Evolutionary conservation across 2,888 invertebrate species (phyloP).

Genomic region (Aspidiotus destructor): DNA sequence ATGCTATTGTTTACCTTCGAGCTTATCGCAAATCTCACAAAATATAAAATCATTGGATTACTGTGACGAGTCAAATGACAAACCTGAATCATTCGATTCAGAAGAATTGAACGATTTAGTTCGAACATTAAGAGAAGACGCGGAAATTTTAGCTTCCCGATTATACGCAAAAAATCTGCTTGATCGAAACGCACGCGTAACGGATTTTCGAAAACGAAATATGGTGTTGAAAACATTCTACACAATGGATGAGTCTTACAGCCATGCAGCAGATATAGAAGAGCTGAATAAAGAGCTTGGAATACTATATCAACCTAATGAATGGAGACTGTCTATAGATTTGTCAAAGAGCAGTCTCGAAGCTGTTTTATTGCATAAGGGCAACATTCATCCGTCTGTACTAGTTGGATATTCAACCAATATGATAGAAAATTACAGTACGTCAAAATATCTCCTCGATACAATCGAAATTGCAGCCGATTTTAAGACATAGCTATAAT

Average conservation of each 20-base stretch:
- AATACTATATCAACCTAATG: neutral
- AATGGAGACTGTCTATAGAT: slow-evolving; percentile 6
- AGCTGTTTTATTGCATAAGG: neutral
- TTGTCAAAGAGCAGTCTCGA: neutral
- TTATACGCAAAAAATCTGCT: slow-evolving; percentile 27
- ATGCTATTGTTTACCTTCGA: neutral
- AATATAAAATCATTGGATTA: neutral
- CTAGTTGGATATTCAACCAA: neutral
- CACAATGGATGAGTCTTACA: slow-evolving; percentile 19
- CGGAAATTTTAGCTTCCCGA: slow-evolving; percentile 18
- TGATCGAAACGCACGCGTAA: neutral
- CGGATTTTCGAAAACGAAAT: slow-evolving; percentile 30
- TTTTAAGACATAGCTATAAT: slow-evolving; percentile 37
- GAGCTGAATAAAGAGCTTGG: neutral
- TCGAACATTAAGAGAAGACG: slow-evolving; percentile 10
- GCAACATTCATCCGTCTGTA: neutral
- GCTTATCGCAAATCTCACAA: neutral
- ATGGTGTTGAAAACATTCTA: slow-evolving; percentile 34
- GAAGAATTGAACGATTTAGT: slow-evolving; percentile 26
- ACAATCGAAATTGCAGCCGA: slow-evolving; percentile 36
- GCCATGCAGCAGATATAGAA: neutral
- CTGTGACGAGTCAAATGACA: neutral
- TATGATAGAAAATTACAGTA: neutral
- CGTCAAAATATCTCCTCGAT: neutral
- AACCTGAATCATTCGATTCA: neutral